These are phyloP conservation scores for Heterodera schachtii DNA, from an alignment of 1,140 invertebrate genomes.

Conservation along the genomic window DNA sequence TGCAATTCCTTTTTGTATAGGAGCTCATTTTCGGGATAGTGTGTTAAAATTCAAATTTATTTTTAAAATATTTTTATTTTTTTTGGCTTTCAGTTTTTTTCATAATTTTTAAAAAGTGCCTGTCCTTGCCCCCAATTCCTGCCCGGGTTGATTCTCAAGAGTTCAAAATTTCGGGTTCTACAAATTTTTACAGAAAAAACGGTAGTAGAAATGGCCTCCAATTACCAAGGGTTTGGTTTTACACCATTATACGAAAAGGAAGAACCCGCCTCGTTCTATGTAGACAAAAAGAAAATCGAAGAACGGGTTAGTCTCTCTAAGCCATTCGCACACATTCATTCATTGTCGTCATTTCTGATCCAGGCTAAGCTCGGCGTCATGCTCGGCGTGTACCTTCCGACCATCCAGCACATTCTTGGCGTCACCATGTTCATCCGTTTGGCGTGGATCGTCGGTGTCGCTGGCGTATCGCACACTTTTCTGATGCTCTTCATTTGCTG, in stretches of 20 bases:
- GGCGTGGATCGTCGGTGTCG: constrained; percentile 97
- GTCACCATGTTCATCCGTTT: constrained; percentile 72
- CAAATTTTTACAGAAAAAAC: constrained; percentile 9
- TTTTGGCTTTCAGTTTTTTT: too few species aligned
- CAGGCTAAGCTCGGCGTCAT: constrained; percentile 80
- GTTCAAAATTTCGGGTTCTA: too few species aligned
- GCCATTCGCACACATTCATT: background rate
- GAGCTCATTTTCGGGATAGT: too few species aligned
- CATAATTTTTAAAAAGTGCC: too few species aligned
- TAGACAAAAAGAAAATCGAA: too few species aligned
- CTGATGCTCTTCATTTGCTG: constrained; percentile 93
- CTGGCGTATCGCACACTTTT: constrained; percentile 88
- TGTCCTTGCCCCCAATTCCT: too few species aligned
- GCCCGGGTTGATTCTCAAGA: too few species aligned
- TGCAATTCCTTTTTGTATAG: too few species aligned
- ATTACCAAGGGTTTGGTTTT: constrained; percentile 7
- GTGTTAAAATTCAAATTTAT: too few species aligned
- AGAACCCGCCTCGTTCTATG: constrained; percentile 9
- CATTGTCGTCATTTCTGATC: constrained; percentile 4
- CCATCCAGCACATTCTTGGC: constrained; percentile 97
- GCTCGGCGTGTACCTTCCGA: constrained; percentile 94
- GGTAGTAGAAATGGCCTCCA: background rate
- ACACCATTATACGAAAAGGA: constrained; percentile 22
- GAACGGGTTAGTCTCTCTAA: too few species aligned
- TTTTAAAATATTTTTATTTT: too few species aligned